phyloP scores from a whole-genome alignment of 23 tunicate species.

The Botrylloides violaceus region DNA sequence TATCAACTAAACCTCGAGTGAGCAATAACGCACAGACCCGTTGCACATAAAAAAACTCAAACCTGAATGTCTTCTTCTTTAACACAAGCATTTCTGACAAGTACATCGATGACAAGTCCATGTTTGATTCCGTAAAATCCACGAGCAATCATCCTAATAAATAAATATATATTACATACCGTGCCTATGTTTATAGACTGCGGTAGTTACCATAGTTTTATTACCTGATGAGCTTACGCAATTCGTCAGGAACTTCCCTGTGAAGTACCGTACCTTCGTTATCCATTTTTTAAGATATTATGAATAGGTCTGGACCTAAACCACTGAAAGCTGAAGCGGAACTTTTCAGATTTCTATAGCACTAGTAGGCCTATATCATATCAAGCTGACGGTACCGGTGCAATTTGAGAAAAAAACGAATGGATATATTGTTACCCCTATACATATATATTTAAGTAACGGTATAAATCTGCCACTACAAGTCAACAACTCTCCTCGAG shows the following conservation, averaged over 20 bases:
- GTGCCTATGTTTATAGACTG: background rate
- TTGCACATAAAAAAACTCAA: background rate
- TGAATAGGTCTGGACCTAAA: no score
- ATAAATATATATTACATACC: background rate
- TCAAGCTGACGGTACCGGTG: no score
- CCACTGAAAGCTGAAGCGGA: no score
- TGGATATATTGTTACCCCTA: no score
- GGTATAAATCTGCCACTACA: no score
- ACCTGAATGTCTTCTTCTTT: conserved; percentile 88
- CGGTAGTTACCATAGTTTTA: background rate
- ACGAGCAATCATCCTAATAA: conserved; percentile 31
- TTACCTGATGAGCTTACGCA: conserved; percentile 67
- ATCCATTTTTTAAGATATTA: no score
- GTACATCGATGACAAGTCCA: conserved; percentile 62
- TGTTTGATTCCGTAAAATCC: conserved; percentile 89
- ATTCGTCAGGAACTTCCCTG: conserved; percentile 69
- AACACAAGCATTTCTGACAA: conserved; percentile 72
- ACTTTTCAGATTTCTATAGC: no score
- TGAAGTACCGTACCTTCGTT: no score
- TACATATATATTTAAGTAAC: no score
- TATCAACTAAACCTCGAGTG: background rate
- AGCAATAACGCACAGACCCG: background rate
- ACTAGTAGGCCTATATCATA: no score
- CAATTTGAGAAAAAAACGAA: no score
- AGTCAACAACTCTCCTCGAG: no score